Evolutionary conservation across 2,888 invertebrate genomes (phyloP), one percentile per base, ranked within the genome.

Genomic region (Plagiodera versicolora): DNA sequence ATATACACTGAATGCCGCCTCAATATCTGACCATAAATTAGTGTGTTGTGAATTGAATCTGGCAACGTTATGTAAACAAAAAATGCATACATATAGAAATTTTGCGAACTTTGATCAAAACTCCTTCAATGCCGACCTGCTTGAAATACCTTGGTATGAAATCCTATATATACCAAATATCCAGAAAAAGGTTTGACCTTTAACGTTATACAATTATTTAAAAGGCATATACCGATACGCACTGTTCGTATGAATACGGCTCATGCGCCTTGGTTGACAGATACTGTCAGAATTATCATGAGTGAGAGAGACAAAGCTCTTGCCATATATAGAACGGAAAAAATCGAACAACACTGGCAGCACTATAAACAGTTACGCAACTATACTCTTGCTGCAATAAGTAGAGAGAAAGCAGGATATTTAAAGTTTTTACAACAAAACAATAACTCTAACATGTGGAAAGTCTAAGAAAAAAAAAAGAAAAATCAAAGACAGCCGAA

Each of bases 81-180:
- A 24, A 24, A 24, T 24, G 6, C 32, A 32, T 11, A 32, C 9
- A 32, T 32, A 32, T 32, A 32, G 32, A 11, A 9, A 32, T 32
- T 45, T 45, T 45, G 45, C 45, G 45, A 45, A 45, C 16, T 45
- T 45, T 17, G 45, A 45, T 45, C 17, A 45, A 16, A 45, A 45
- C 16, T 45, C 17, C 16, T 45, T 45, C 10, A 16, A 45, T 14
- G 18, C 10, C 45, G 45, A 32, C 9, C 5, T 32, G 32, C 9
- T 32, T 32, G 32, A 45, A 45, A 45, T 14, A 45, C 45, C 45
- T 45, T 45, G 45, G 45, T 9, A 45, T 45, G 5, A n/a, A 45
- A 45, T 45, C 45, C 45, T 45, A 16, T 45, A 45, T 45, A 45
- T n/a, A 14, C 45, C 45, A 45, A 45, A 18, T 45, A 45, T 45